Percentiles rank a stretch among this genome's conserved stretches.
Conservation (phyloP, 2,113 vertebrate species). For the Cyprinodon brontotheroides region DNA sequence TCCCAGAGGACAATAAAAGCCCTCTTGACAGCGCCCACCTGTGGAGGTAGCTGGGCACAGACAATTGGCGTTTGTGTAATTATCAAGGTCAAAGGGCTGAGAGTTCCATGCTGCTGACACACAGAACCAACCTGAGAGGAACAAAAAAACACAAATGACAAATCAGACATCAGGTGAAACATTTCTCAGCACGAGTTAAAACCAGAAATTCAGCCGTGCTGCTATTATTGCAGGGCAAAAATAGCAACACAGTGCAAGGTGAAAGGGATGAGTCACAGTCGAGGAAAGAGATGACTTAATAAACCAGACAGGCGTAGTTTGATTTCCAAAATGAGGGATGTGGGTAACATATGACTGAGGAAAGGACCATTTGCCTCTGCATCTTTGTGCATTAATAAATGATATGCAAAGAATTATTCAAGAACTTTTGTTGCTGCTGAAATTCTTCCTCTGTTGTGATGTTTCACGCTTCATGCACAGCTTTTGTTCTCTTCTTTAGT, state of each 20-base stretch:
- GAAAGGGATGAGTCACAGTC: conserved; percentile 25
- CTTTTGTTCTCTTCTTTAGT: conserved; percentile 7
- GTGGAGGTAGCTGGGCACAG: conserved; percentile 92
- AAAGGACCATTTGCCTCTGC: conserved; percentile 2
- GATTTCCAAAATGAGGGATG: not conserved
- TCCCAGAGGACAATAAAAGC: conserved; percentile 87
- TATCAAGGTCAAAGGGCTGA: conserved; percentile 92
- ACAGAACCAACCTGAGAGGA: conserved; percentile 90
- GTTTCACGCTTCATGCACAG: conserved; percentile 25
- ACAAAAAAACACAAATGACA: conserved; percentile 12
- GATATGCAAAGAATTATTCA: conserved; percentile 7
- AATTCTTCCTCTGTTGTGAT: conserved; percentile 11
- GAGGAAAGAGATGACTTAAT: not conserved
- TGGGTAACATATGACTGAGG: conserved; percentile 1
- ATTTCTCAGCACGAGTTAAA: conserved; percentile 11
- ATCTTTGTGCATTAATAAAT: conserved; percentile 24
- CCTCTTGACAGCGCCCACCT: conserved; percentile 86
- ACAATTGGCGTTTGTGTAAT: conserved; percentile 92
- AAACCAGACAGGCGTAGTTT: not conserved
- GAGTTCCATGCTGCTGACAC: conserved; percentile 91
- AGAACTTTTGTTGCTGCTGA: conserved; percentile 23
- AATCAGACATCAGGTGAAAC: conserved; percentile 4
- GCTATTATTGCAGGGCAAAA: not conserved
- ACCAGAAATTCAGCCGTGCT: not conserved
- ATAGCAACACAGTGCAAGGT: conserved; percentile 6